Percentiles rank a stretch among this genome's conserved stretches.
Conservation (phyloP, 64 coral and sea anemone species). For the Montipora cactus region DNA sequence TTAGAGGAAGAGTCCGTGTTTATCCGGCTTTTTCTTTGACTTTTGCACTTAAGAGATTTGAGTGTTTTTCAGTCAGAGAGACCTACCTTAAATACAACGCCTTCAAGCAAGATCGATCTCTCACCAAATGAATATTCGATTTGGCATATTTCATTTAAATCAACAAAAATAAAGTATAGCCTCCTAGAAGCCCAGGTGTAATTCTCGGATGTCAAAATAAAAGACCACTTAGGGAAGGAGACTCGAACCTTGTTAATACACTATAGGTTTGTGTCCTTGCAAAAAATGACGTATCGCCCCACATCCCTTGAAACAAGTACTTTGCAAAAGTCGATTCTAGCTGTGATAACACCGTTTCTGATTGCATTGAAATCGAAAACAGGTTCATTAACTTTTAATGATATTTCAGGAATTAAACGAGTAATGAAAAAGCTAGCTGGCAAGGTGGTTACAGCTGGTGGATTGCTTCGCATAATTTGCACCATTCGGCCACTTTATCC, state of each 20-base stretch:
- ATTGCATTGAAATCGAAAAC: background rate
- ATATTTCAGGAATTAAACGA: constrained; percentile 25
- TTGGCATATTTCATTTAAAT: constrained; percentile 49
- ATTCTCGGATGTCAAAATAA: constrained; percentile 43
- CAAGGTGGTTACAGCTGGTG: constrained; percentile 36
- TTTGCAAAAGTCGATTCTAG: background rate
- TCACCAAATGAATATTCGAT: background rate
- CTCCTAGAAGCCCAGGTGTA: constrained; percentile 86
- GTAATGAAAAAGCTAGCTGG: background rate
- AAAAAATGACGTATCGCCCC: background rate
- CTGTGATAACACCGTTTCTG: background rate
- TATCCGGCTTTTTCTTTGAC: background rate
- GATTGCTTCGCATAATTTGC: background rate
- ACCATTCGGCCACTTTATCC: background rate
- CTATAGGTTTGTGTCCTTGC: background rate
- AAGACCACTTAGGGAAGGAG: constrained; percentile 51
- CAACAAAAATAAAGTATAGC: constrained; percentile 45
- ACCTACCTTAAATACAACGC: background rate
- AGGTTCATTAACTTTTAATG: constrained; percentile 44
- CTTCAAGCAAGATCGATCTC: too few relatives aligned
- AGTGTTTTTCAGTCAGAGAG: background rate
- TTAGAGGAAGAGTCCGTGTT: background rate
- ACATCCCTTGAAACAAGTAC: background rate
- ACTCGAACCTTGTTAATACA: background rate
- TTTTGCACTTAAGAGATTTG: background rate